Conservation (phyloP, 2,113 vertebrate species). For the Austrofundulus limnaeus region DNA sequence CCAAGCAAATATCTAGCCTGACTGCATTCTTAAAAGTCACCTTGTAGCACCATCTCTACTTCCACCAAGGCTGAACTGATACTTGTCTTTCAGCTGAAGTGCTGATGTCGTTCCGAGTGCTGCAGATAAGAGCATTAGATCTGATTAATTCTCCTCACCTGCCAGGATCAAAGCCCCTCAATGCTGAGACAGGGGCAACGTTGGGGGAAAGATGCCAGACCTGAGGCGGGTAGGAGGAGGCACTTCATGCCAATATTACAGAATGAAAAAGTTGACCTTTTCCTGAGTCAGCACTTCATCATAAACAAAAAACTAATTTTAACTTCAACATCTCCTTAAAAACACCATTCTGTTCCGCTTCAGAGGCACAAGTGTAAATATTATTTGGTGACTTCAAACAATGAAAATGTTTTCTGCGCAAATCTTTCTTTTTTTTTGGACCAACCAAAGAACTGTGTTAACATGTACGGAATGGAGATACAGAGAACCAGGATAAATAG, state of each 20-base stretch:
- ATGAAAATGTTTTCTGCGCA: background rate
- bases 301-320: background rate
- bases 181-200: conserved; percentile 64
- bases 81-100: conserved; percentile 45
- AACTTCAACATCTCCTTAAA: conserved; percentile 8
- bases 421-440: too few species aligned
- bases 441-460: too few species aligned
- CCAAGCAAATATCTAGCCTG: conserved; percentile 20
- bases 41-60: conserved; percentile 12
- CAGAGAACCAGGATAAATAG: too few species aligned
- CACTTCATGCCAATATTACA: conserved; percentile 5
- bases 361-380: conserved; percentile 8
- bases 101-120: conserved; percentile 39
- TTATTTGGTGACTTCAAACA: conserved; percentile 2
- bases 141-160: conserved; percentile 60
- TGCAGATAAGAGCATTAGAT: conserved; percentile 71
- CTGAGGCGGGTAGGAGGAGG: conserved; percentile 32
- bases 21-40: conserved; percentile 25
- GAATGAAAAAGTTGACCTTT: background rate
- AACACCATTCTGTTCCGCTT: conserved; percentile 9
- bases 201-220: conserved; percentile 37
- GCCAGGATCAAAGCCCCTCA: conserved; percentile 60
- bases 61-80: conserved; percentile 37
- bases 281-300: conserved; percentile 4
- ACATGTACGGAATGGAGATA: too few species aligned